Evolutionary conservation across 2,888 invertebrate genomes (phyloP).

Genomic region (Eurois occulta): DNA sequence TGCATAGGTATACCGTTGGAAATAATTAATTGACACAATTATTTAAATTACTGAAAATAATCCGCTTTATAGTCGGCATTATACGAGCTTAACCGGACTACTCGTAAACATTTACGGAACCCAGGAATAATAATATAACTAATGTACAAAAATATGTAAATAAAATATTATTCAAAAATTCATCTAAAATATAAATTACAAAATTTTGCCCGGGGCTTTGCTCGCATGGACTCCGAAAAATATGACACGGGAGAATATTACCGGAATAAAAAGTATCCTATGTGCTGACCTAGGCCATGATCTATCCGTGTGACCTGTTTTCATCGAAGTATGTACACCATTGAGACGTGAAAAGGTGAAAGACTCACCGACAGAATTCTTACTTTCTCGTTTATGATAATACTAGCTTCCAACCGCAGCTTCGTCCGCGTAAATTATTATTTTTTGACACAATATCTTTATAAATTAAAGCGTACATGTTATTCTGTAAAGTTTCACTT

Average conservation of each 20-base stretch:
- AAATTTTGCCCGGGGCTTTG: too few relatives aligned
- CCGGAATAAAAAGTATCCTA: not conserved
- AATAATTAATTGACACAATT: conserved; percentile 53
- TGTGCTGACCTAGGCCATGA: too few relatives aligned
- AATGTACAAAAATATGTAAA: conserved; percentile 6
- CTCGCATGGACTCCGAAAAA: not conserved
- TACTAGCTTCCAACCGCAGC: too few relatives aligned
- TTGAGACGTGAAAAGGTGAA: not conserved
- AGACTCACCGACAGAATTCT: too few relatives aligned
- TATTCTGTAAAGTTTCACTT: not conserved
- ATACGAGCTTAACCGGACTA: conserved; percentile 47
- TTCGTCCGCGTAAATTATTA: too few relatives aligned
- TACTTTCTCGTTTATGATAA: not conserved
- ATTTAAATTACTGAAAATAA: conserved; percentile 57
- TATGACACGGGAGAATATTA: not conserved
- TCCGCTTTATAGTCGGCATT: conserved; percentile 41
- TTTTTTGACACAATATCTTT: not conserved
- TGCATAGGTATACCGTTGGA: conserved; percentile 5
- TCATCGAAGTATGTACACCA: not conserved
- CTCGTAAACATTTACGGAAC: conserved; percentile 60
- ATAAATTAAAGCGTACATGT: not conserved
- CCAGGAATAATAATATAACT: conserved; percentile 15
- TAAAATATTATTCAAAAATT: conserved; percentile 16
- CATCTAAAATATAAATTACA: conserved; percentile 37
- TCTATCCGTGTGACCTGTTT: not conserved